Conservation (phyloP, 2,888 invertebrate species). For the Glyphotaelius pellucidus region DNA sequence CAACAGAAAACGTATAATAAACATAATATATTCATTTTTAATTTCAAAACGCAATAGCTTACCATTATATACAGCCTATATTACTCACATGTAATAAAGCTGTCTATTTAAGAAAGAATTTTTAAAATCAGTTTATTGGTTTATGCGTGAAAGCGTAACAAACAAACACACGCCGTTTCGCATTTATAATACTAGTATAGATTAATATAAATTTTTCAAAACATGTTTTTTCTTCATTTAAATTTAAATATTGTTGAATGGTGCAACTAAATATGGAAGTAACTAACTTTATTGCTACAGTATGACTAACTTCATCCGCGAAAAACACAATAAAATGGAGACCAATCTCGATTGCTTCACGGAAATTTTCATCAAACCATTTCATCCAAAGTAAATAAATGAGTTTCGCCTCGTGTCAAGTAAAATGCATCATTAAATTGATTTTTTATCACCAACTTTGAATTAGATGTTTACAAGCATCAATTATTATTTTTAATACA, state of each 20-base stretch:
- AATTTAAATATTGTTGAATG: not conserved
- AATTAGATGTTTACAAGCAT: not conserved
- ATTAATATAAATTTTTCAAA: too few species aligned
- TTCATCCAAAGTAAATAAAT: not conserved
- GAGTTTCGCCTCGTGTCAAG: not conserved
- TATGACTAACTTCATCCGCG: not conserved
- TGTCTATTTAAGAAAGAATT: too few species aligned
- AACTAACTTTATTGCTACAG: not conserved
- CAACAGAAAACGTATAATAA: too few species aligned
- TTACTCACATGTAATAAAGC: too few species aligned
- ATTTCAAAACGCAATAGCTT: too few species aligned
- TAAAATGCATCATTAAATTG: not conserved
- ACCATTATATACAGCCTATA: too few species aligned
- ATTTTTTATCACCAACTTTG: not conserved
- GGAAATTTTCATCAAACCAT: not conserved
- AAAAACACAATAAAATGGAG: not conserved
- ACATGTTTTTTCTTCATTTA: too few species aligned
- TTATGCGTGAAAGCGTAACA: too few species aligned
- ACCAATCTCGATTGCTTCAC: not conserved
- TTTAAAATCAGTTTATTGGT: too few species aligned
- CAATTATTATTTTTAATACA: not conserved
- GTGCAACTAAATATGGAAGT: not conserved
- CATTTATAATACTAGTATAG: too few species aligned
- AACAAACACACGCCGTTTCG: too few species aligned
- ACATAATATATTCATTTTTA: too few species aligned